phyloP scores from a whole-genome alignment of 2,797 vertebrate species.

The Heliangelus exortis region DNA sequence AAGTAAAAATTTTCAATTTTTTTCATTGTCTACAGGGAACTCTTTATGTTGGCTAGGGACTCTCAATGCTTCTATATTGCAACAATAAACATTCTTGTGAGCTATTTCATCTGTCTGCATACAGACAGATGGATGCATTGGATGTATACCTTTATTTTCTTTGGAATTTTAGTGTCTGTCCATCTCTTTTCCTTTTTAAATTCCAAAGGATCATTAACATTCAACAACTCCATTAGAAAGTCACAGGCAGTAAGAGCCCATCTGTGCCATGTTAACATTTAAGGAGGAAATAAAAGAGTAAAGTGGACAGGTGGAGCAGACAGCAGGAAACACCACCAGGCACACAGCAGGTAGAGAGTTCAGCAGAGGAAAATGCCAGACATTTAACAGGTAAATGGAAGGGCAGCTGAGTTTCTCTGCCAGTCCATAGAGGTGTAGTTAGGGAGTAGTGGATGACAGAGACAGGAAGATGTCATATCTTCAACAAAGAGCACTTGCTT shows the following conservation, averaged over 20 bases:
- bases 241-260: conserved; percentile 73
- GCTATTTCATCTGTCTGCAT: not conserved
- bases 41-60: not conserved
- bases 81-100: conserved; percentile 12
- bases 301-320: conserved; percentile 77
- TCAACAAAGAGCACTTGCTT: conserved; percentile 19
- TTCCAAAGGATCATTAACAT: conserved; percentile 67
- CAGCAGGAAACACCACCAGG: conserved; percentile 73
- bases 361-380: conserved; percentile 67
- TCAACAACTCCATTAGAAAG: conserved; percentile 72
- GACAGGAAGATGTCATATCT: conserved; percentile 2
- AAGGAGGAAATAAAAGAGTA: conserved; percentile 72
- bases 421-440: not conserved
- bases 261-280: conserved; percentile 79
- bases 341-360: conserved; percentile 65
- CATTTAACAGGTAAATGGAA: conserved; percentile 70
- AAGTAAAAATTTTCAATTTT: not conserved
- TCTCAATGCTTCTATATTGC: not conserved
- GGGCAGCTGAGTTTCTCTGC: conserved; percentile 63
- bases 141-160: conserved; percentile 32
- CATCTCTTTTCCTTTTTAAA: conserved; percentile 43
- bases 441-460: not conserved
- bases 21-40: not conserved
- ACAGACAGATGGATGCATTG: not conserved
- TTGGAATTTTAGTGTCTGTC: not conserved